phyloP scores from a whole-genome alignment of 2,113 vertebrate species.

The Aythya baeri region DNA sequence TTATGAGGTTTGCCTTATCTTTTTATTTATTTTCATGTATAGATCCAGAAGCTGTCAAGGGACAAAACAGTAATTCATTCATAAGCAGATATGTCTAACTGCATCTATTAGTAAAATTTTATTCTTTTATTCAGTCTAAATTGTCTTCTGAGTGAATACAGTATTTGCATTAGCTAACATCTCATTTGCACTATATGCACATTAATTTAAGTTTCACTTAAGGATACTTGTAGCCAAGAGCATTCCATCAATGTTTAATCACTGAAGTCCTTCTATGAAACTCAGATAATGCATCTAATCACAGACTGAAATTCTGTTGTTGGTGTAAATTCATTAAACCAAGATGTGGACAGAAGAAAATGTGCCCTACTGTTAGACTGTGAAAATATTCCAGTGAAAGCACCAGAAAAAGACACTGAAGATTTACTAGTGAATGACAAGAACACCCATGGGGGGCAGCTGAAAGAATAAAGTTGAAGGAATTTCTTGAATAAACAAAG shows the following conservation, averaged over 20 bases:
- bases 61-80: neutral
- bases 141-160: neutral
- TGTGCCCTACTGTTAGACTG: neutral
- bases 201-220: conserved; percentile 9
- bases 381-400: neutral
- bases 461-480: neutral
- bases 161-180: neutral
- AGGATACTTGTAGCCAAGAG: neutral
- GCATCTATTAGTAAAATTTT: neutral
- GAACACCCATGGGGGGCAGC: neutral
- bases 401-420: neutral
- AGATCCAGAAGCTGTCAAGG: neutral
- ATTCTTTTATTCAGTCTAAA: neutral
- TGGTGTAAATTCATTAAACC: neutral
- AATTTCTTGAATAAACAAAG: neutral
- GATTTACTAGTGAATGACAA: neutral
- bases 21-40: neutral
- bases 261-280: neutral
- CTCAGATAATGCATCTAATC: neutral
- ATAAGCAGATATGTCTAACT: neutral
- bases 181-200: neutral
- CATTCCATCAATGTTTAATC: neutral
- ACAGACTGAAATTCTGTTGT: neutral
- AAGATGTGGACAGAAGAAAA: neutral
- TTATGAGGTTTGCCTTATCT: neutral